These are phyloP conservation scores for Diplosoma virens DNA, from an alignment of 23 tunicate species.

Conservation along the genomic window DNA sequence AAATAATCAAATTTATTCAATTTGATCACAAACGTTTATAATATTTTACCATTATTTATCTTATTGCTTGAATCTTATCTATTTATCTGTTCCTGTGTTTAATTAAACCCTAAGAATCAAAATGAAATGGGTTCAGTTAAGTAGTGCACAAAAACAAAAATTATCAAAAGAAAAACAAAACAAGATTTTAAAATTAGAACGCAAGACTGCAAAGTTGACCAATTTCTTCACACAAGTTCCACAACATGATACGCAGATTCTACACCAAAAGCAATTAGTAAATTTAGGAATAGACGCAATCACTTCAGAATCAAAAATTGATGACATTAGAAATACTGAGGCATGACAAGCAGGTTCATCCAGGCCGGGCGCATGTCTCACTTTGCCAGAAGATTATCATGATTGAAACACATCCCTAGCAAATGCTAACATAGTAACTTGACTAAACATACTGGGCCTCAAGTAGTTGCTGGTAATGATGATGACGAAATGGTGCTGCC, in stretches of 20 bases:
- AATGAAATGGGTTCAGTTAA: slow-evolving; percentile 8
- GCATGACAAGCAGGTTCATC: not conserved
- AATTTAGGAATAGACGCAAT: not conserved
- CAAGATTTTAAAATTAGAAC: not conserved
- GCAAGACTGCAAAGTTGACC: slow-evolving; percentile 15
- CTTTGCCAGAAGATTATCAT: not conserved
- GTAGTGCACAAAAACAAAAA: slow-evolving; percentile 4
- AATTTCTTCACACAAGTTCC: slow-evolving; percentile 17
- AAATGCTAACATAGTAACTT: not conserved
- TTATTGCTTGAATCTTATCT: too few species aligned
- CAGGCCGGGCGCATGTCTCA: not conserved
- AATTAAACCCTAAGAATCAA: not conserved
- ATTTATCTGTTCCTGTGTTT: too few species aligned
- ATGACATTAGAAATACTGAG: not conserved
- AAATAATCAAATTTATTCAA: too few species aligned
- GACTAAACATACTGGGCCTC: not conserved
- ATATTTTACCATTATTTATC: too few species aligned
- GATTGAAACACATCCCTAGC: not conserved
- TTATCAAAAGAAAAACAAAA: not conserved
- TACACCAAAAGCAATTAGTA: not conserved
- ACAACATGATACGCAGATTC: not conserved
- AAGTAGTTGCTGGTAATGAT: not conserved
- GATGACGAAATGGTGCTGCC: not conserved
- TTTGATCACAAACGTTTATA: too few species aligned
- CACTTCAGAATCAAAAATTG: not conserved